Percentiles rank a stretch among this genome's conserved stretches.
phyloP scores from a whole-genome alignment of 1,140 invertebrate genomes.

The Apis florea region DNA sequence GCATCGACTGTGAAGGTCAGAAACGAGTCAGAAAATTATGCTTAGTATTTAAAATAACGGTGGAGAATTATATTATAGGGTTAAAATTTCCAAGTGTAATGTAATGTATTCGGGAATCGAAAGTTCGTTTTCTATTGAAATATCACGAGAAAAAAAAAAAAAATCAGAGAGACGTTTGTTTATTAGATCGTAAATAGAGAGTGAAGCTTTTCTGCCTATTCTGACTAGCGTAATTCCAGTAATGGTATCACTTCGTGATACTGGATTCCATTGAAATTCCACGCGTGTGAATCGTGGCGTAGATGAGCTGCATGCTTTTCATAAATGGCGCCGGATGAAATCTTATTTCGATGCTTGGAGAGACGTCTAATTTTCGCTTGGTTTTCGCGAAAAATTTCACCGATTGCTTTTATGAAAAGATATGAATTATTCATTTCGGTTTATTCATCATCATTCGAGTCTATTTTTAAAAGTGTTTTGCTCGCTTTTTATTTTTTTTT shows the following conservation, averaged over 20 bases:
- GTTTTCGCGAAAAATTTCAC: background rate
- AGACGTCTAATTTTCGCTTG: background rate
- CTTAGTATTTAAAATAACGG: too few species aligned
- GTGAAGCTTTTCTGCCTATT: background rate
- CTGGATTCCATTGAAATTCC: slow-evolving; percentile 44
- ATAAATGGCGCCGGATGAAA: slow-evolving; percentile 22
- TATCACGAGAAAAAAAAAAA: too few species aligned
- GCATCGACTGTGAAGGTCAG: too few species aligned
- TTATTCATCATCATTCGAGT: background rate
- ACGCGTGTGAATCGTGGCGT: slow-evolving; percentile 12
- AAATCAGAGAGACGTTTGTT: too few species aligned
- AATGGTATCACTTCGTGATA: background rate
- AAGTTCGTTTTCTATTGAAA: too few species aligned
- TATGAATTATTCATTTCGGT: background rate
- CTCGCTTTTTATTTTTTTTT: too few species aligned
- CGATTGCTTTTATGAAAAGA: background rate
- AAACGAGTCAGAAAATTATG: background rate
- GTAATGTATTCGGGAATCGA: too few species aligned
- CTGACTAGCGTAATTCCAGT: slow-evolving; percentile 13
- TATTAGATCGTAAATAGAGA: background rate
- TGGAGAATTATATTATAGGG: too few species aligned
- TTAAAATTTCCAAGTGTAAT: too few species aligned
- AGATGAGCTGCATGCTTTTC: background rate
- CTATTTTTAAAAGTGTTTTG: background rate
- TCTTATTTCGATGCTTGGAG: slow-evolving; percentile 20